Conservation (phyloP, 2,113 vertebrate species). For the Acrocephalus arundinaceus region DNA sequence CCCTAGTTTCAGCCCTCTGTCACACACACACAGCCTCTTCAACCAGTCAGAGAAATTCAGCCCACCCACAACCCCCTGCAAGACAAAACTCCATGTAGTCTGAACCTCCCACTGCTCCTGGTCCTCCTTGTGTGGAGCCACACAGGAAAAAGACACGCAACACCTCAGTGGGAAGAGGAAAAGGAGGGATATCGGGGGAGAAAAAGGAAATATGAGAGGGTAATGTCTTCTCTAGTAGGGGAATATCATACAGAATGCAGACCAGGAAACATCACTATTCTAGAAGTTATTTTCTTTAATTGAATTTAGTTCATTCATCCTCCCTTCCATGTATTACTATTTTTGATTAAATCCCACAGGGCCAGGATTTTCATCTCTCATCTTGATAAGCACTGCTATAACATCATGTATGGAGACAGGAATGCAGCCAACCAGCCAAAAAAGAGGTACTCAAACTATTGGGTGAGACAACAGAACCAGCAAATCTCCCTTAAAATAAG, state of each 20-base stretch:
- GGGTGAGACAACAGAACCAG: background rate
- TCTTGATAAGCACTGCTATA: background rate
- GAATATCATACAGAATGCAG: background rate
- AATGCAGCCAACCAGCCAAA: background rate
- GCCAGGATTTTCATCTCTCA: background rate
- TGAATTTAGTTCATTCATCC: background rate
- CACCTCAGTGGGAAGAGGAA: background rate
- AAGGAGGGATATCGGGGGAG: background rate
- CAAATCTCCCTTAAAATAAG: background rate
- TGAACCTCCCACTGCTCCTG: background rate
- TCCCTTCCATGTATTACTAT: background rate
- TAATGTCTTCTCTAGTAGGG: background rate
- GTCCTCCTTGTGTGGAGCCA: background rate
- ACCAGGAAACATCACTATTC: background rate
- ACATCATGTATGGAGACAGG: background rate
- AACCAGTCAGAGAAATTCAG: background rate
- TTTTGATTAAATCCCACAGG: background rate
- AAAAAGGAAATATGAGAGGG: background rate
- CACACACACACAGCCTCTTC: background rate
- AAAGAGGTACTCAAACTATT: background rate
- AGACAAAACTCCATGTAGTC: background rate
- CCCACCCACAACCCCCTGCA: background rate
- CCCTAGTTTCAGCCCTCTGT: background rate
- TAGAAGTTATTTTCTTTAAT: background rate
- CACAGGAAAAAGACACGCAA: background rate